Evolutionary conservation across 1,140 invertebrate species (phyloP).

Genomic region (Drosophila pandora): DNA sequence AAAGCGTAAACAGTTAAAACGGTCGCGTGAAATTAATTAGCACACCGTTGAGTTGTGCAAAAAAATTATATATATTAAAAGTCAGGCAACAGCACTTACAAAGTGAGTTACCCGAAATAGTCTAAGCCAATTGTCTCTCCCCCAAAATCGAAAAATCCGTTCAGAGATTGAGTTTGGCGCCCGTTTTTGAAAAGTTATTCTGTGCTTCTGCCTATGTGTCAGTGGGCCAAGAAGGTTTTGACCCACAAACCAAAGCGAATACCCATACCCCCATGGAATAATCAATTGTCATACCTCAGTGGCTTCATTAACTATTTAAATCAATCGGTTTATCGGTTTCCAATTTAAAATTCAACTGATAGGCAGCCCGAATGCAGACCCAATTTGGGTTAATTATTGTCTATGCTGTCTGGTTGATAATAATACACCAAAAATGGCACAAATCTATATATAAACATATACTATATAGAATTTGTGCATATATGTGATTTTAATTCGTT

Average conservation of each 20-base stretch:
- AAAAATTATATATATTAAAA: slow-evolving; percentile 3
- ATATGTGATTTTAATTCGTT: slow-evolving; percentile 68
- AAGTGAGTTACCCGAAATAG: slow-evolving; percentile 38
- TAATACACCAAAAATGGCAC: slow-evolving; percentile 50
- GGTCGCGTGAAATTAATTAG: slow-evolving; percentile 30
- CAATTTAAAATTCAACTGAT: slow-evolving; percentile 41
- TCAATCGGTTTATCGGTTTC: slow-evolving; percentile 30
- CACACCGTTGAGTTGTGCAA: neutral
- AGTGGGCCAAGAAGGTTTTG: slow-evolving; percentile 49
- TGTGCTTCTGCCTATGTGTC: slow-evolving; percentile 1
- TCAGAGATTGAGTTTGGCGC: slow-evolving; percentile 67
- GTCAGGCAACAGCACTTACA: neutral
- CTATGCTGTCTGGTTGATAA: slow-evolving; percentile 22
- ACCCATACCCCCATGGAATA: slow-evolving; percentile 14
- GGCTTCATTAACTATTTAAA: slow-evolving; percentile 70
- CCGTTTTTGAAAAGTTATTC: slow-evolving; percentile 14
- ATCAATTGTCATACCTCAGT: slow-evolving; percentile 21
- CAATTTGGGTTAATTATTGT: slow-evolving; percentile 42
- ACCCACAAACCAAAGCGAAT: slow-evolving; percentile 6
- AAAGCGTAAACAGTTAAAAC: slow-evolving; percentile 22
- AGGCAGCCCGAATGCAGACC: slow-evolving; percentile 33
- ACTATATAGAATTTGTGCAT: slow-evolving; percentile 30
- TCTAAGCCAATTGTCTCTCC: slow-evolving; percentile 2
- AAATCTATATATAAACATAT: slow-evolving; percentile 7
- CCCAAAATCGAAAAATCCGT: slow-evolving; percentile 14